Evolutionary conservation across 2,888 invertebrate species (phyloP).

Genomic region (Branchipolynoe longqiensis): DNA sequence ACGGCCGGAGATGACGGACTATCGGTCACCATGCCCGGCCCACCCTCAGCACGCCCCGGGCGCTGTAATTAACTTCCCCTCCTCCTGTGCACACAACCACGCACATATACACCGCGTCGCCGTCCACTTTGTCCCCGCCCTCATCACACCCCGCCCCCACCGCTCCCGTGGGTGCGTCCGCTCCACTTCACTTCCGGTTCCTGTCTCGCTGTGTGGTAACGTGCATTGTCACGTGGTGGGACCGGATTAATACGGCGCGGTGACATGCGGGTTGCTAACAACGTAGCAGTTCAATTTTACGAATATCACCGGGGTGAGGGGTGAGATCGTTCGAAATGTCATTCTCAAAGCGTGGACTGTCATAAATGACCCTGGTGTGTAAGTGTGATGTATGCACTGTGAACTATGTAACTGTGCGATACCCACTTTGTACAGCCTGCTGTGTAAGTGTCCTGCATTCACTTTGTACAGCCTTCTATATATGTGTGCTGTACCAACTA

Average conservation of each 20-base stretch:
- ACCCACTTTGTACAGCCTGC: no score
- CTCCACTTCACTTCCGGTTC: constrained; percentile 25
- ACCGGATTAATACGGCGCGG: background rate
- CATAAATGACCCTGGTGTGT: no score
- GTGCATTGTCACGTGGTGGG: constrained; percentile 9
- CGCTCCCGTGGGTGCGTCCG: background rate
- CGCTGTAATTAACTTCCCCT: background rate
- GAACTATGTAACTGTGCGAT: no score
- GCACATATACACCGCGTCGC: background rate
- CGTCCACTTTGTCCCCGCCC: background rate
- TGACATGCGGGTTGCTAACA: no score
- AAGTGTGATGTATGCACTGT: no score
- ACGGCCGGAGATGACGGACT: constrained; percentile 36
- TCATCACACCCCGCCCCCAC: background rate
- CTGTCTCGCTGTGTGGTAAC: constrained; percentile 2
- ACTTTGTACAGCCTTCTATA: no score
- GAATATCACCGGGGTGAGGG: no score
- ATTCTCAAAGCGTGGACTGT: no score
- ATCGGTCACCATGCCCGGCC: background rate
- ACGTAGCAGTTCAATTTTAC: no score
- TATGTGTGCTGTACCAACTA: no score
- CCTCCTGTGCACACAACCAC: background rate
- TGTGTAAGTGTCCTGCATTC: no score
- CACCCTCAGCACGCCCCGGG: background rate
- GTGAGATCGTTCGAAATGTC: no score